phyloP scores from a whole-genome alignment of 2,113 vertebrate genomes.

The Halichoerus grypus region DNA sequence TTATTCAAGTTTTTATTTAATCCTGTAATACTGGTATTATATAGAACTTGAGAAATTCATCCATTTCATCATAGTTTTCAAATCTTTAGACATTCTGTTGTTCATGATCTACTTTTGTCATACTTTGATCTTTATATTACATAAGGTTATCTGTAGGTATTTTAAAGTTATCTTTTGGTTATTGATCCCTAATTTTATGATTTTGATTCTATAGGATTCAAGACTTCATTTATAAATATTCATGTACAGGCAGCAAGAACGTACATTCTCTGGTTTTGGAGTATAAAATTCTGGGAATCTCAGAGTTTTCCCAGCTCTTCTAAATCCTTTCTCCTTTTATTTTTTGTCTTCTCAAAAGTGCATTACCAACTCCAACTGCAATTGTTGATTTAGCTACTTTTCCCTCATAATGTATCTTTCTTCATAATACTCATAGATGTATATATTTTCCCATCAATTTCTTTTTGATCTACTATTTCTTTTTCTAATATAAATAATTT shows the following conservation, averaged over 20 bases:
- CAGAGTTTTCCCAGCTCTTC: background rate
- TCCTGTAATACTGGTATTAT: background rate
- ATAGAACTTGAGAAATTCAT: background rate
- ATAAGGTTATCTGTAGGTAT: background rate
- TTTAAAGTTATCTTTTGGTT: background rate
- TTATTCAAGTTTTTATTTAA: slow-evolving; percentile 17
- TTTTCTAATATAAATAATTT: background rate
- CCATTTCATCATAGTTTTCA: background rate
- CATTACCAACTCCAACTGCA: background rate
- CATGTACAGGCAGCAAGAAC: background rate
- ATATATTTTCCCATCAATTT: background rate
- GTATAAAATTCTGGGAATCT: background rate
- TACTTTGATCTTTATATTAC: background rate
- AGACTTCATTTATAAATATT: background rate
- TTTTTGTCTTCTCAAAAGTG: background rate
- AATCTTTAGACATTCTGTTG: background rate
- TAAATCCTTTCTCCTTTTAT: background rate
- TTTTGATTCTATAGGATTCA: background rate
- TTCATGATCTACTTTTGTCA: slow-evolving; percentile 10
- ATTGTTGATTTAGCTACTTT: background rate
- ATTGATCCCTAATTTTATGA: slow-evolving; percentile 27
- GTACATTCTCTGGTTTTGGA: background rate
- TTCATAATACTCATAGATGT: background rate
- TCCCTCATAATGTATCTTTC: background rate
- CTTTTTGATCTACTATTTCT: background rate